Percentiles rank a stretch among this genome's conserved stretches.
These are phyloP conservation scores for Cantharis nigra DNA, from an alignment of 2,888 invertebrate species.

Conservation along the genomic window DNA sequence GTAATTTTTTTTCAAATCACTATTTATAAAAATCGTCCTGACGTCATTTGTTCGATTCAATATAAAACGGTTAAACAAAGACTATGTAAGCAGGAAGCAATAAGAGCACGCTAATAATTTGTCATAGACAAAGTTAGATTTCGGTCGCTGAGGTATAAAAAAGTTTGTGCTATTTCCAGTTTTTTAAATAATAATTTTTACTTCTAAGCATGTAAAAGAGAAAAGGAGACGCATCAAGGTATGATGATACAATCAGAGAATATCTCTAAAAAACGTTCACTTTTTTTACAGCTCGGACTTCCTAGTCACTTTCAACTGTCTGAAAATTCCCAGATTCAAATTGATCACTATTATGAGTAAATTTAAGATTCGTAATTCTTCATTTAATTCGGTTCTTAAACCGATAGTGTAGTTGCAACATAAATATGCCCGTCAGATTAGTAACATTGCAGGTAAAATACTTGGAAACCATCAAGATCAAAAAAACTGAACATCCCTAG, in stretches of 20 bases:
- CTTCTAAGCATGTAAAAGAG: background rate
- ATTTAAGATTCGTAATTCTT: background rate
- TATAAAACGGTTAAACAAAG: background rate
- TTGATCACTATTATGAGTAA: background rate
- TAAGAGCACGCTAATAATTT: no score
- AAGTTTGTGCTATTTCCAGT: no score
- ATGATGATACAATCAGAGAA: background rate
- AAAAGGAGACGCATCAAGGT: background rate
- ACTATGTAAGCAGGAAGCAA: background rate
- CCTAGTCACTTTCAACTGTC: background rate
- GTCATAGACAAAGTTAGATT: background rate
- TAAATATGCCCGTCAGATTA: background rate
- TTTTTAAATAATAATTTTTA: no score
- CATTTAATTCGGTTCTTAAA: background rate
- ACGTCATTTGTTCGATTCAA: background rate
- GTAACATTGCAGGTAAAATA: background rate
- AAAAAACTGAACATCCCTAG: background rate
- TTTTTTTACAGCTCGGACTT: background rate
- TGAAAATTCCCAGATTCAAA: background rate
- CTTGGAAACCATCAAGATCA: background rate
- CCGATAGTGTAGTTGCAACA: background rate
- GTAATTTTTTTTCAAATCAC: background rate
- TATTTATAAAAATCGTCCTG: background rate
- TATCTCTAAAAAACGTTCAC: background rate
- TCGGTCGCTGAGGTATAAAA: no score